Percentiles rank a stretch among this genome's conserved stretches.
Conservation (phyloP, 35 echinoderm and acorn worm species). For the Chiridota heheva region DNA sequence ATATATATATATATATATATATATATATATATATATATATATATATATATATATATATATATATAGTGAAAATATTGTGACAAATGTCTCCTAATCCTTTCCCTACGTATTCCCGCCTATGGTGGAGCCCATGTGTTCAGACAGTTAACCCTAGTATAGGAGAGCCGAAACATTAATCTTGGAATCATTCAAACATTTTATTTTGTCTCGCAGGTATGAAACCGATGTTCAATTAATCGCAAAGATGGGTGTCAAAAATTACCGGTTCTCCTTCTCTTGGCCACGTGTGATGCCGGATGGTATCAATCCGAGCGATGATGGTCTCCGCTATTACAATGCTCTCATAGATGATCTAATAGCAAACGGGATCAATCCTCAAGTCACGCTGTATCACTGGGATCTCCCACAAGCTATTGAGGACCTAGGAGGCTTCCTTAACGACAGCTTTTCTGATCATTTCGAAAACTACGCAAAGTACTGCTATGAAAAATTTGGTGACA, state of each 20-base stretch:
- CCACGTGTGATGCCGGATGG: constrained; percentile 80
- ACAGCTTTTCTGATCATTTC: constrained; percentile 53
- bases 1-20: too few relatives aligned
- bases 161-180: too few relatives aligned
- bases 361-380: constrained; percentile 71
- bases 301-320: constrained; percentile 61
- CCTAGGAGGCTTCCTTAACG: constrained; percentile 62
- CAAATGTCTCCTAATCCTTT: too few relatives aligned
- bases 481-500: constrained; percentile 65
- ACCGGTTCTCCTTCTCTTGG: constrained; percentile 91
- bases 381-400: constrained; percentile 93
- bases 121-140: too few relatives aligned
- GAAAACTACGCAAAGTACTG: constrained; percentile 76
- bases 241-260: constrained; percentile 66
- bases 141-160: too few relatives aligned
- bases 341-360: constrained; percentile 65
- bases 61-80: too few relatives aligned
- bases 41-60: too few relatives aligned
- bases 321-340: constrained; percentile 74
- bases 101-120: too few relatives aligned
- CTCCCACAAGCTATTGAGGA: constrained; percentile 76
- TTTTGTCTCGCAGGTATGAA: constrained; percentile 47
- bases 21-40: too few relatives aligned
- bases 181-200: too few relatives aligned
- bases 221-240: constrained; percentile 67